A percentile compares a stretch with the other conserved stretches of the same genome.
phyloP scores from a whole-genome alignment of 2,888 invertebrate genomes.

The Drosophila anomelani region DNA sequence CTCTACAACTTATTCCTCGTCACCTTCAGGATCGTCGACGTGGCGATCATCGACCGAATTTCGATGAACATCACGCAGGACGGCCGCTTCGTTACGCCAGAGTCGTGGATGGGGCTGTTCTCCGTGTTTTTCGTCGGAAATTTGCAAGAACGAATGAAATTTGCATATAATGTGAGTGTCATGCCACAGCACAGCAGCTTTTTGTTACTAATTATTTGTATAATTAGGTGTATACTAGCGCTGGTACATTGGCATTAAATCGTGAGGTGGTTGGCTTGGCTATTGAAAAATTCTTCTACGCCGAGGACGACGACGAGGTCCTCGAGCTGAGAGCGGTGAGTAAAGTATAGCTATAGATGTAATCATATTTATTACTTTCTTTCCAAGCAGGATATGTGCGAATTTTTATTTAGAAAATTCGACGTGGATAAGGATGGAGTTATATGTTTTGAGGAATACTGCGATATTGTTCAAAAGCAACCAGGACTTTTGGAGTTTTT shows the following conservation, averaged over 20 bases:
- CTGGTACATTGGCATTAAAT: conserved; percentile 86
- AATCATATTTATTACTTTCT: neutral
- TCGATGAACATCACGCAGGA: conserved; percentile 87
- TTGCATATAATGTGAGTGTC: conserved; percentile 86
- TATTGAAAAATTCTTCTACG: conserved; percentile 84
- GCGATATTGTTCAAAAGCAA: conserved; percentile 87
- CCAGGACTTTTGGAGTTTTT: conserved; percentile 89
- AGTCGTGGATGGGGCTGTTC: conserved; percentile 89
- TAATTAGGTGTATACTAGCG: conserved; percentile 29
- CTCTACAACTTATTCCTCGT: conserved; percentile 88
- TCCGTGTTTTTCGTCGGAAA: conserved; percentile 89
- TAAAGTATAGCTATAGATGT: accelerated
- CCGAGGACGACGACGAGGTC: conserved; percentile 89
- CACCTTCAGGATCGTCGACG: conserved; percentile 90
- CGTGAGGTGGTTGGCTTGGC: conserved; percentile 88
- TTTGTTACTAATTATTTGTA: neutral
- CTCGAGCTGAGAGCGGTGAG: conserved; percentile 86
- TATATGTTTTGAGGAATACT: conserved; percentile 87
- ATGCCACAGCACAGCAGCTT: too few relatives aligned
- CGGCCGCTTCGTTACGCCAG: conserved; percentile 84
- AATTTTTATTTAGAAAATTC: conserved; percentile 90
- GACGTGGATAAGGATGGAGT: conserved; percentile 91
- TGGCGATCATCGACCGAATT: conserved; percentile 88
- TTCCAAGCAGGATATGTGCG: conserved; percentile 88
- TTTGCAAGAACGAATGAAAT: conserved; percentile 89